A percentile compares a stretch with the other conserved stretches of the same genome.
Conservation (phyloP, 1,140 invertebrate genomes). For the Penaeus japonicus region DNA sequence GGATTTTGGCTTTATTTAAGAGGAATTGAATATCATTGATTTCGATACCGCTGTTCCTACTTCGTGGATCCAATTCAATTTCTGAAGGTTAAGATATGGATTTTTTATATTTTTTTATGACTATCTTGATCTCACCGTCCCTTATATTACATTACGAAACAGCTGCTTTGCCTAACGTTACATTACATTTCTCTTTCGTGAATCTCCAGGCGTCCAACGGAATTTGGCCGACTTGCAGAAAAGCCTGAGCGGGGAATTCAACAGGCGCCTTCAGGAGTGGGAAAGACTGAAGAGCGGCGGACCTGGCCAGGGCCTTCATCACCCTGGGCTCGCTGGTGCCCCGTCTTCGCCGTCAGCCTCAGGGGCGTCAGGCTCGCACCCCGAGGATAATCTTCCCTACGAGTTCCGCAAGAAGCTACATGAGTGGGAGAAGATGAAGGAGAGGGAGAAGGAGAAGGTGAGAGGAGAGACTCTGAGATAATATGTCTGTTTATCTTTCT, state of each 20-base stretch:
- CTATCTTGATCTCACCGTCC: not conserved
- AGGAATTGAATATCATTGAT: too few relatives aligned
- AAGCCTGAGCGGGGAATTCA: conserved; percentile 76
- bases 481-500: too few relatives aligned
- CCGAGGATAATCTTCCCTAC: conserved; percentile 75
- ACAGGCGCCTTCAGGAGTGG: conserved; percentile 77
- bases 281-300: conserved; percentile 69
- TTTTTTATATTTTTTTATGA: too few relatives aligned
- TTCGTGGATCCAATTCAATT: too few relatives aligned
- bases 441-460: conserved; percentile 60
- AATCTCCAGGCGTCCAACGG: conserved; percentile 34
- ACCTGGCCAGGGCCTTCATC: not conserved
- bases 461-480: not conserved
- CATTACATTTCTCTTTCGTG: not conserved
- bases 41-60: too few relatives aligned
- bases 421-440: conserved; percentile 84
- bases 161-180: not conserved
- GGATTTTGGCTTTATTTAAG: too few relatives aligned
- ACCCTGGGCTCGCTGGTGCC: conserved; percentile 73
- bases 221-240: conserved; percentile 71
- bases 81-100: too few relatives aligned
- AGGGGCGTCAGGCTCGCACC: conserved; percentile 62
- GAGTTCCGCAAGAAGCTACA: conserved; percentile 83
- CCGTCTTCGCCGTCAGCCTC: conserved; percentile 74
- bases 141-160: not conserved